These are phyloP conservation scores for Theristicus caerulescens DNA, from an alignment of 2,113 vertebrate species.

Conservation along the genomic window DNA sequence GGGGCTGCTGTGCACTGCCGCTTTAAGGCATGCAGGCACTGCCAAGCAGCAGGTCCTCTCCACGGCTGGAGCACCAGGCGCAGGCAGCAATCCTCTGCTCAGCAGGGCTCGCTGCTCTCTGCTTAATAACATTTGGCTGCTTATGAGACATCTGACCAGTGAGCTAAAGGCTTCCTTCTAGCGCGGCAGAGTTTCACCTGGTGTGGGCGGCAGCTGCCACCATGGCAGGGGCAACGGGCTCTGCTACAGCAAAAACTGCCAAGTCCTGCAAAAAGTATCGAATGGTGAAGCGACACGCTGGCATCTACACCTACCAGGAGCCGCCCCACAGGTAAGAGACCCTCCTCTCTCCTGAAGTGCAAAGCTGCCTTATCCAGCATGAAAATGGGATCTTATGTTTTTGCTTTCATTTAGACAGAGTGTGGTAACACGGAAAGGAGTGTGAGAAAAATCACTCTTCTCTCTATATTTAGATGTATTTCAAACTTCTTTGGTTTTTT, in stretches of 20 bases:
- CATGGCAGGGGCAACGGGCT: constrained; percentile 67
- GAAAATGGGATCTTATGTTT: background rate
- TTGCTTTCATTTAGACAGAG: rapidly evolving
- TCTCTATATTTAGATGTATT: background rate
- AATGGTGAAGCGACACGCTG: constrained; percentile 78
- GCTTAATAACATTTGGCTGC: background rate
- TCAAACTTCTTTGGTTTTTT: background rate
- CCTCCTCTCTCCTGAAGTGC: rapidly evolving
- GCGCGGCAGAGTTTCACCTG: background rate
- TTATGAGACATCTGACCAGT: background rate
- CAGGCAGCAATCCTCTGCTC: background rate
- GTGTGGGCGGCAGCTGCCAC: background rate
- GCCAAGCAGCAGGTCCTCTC: background rate
- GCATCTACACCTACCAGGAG: constrained; percentile 83
- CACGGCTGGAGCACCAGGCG: background rate
- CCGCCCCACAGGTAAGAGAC: constrained; percentile 83
- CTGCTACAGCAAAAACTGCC: constrained; percentile 60
- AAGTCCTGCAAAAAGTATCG: constrained; percentile 79
- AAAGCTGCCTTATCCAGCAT: rapidly evolving
- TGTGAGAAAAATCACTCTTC: background rate
- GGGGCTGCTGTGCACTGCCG: background rate
- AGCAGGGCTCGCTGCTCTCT: background rate
- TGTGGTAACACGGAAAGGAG: background rate
- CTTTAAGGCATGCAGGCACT: constrained; percentile 32
- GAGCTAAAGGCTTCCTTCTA: background rate